Evolutionary conservation across 2,113 vertebrate species (phyloP).

Genomic region (Daboia siamensis): DNA sequence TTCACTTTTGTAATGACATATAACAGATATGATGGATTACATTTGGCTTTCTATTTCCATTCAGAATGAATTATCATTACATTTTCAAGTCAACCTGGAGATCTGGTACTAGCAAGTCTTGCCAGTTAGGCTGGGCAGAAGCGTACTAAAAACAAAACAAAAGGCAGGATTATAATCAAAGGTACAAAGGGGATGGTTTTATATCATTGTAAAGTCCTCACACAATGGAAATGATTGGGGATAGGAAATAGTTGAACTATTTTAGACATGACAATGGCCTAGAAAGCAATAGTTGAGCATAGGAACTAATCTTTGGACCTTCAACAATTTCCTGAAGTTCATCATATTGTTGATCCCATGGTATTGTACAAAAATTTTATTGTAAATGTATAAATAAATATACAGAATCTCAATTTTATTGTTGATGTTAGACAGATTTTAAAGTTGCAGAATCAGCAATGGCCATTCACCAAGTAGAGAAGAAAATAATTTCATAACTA

Average conservation of each 20-base stretch:
- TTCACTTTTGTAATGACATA: slow-evolving; percentile 73
- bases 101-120: slow-evolving; percentile 54
- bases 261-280: not conserved
- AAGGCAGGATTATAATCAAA: slow-evolving; percentile 48
- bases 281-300: not conserved
- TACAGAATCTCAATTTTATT: not conserved
- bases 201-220: not conserved
- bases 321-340: not conserved
- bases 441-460: not conserved
- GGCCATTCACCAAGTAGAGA: not conserved
- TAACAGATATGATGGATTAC: slow-evolving; percentile 68
- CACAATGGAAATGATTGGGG: not conserved
- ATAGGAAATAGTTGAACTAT: not conserved
- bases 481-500: not conserved
- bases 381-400: not conserved
- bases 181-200: slow-evolving; percentile 21
- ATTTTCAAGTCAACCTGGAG: slow-evolving; percentile 38
- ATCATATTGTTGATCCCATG: not conserved
- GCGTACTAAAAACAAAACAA: slow-evolving; percentile 58
- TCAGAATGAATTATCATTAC: slow-evolving; percentile 68
- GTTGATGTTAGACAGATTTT: not conserved
- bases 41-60: slow-evolving; percentile 61
- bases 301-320: not conserved
- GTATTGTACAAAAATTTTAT: not conserved
- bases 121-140: slow-evolving; percentile 7